Evolutionary conservation across 2,888 invertebrate species (phyloP), one percentile per base, ranked within the genome.

Genomic region (Drosophila paramelanica): DNA sequence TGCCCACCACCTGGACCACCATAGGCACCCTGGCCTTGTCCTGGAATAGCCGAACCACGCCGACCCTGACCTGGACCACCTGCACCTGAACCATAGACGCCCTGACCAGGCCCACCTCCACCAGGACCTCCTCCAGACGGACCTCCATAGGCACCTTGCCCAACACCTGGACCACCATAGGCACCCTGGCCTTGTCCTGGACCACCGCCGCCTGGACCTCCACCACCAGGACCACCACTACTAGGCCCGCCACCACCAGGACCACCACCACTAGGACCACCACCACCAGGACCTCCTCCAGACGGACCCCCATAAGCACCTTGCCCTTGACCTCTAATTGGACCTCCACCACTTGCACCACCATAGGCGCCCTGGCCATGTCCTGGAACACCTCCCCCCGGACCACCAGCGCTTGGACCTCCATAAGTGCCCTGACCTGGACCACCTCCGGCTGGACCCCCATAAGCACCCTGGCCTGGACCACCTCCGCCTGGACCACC

Each of bases 401-500:
- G 50, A 5, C 52, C 52, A 7, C 31, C 27, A 5, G 7, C 27
- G 3, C 3, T 7, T 2, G 27, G 6, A 2, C 55, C 31, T n/a
- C 38, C n/a, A 38, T 8, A 14, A 7, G 5, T 14, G 3, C 10
- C 42, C 7, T 11, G 23, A 1, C 10, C 42, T 4, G 25, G 59
- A 6, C 53, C 39, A 27, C 41, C 27, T 7, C 41, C 5, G 20
- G n/a, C 31, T 25, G 17, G 41, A 7, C 42, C 33, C 2, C 14
- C 41, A 4, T 14, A 25, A 0, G 49, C 31, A 0, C 43, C 53
- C 17, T 53, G 41, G 11, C 20, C 43, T n/a, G 25, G 20, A 23
- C 59, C 57, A n/a, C 36, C 56, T 14, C 39, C 58, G 1, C 47
- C 49, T 6, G 20, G 61, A 5, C 52, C 43, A 10, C 38, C 31